Conservation (phyloP, 2,113 vertebrate genomes). For the Laterallus jamaicensis region DNA sequence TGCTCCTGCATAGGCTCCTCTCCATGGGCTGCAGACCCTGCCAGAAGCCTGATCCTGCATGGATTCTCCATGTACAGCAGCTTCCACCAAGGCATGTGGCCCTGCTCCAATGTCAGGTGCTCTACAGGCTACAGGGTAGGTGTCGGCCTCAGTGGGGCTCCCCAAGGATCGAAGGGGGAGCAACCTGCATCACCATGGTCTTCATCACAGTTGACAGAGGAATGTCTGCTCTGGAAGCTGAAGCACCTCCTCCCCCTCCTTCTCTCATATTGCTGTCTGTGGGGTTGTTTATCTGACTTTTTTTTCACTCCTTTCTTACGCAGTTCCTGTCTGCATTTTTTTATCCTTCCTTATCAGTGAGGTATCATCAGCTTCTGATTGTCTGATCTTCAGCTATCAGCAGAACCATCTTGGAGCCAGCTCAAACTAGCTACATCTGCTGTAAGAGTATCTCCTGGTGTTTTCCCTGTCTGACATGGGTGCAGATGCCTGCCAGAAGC, state of each 20-base stretch:
- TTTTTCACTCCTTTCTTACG: not conserved
- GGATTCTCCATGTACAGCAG: too few relatives aligned
- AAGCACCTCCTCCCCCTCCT: not conserved
- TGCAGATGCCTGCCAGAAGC: not conserved
- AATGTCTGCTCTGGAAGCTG: not conserved
- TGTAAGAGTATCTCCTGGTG: not conserved
- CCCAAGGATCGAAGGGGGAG: not conserved
- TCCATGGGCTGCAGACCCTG: not conserved
- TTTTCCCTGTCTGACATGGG: not conserved
- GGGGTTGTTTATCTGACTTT: not conserved
- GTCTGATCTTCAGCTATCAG: not conserved
- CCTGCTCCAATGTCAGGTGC: not conserved
- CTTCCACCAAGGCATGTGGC: not conserved
- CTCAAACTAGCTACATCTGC: not conserved
- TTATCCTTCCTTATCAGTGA: not conserved
- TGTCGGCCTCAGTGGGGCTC: not conserved
- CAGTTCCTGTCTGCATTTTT: not conserved
- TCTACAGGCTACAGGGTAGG: not conserved
- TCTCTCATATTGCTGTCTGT: not conserved
- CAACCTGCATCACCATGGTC: not conserved
- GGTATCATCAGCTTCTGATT: not conserved
- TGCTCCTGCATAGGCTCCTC: not conserved
- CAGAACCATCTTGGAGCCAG: not conserved
- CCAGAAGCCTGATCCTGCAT: not conserved
- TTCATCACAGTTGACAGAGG: not conserved